A percentile compares a stretch with the other conserved stretches of the same genome.
phyloP scores from a whole-genome alignment of 2,797 vertebrate species.

The Dromococcyx pavoninus region DNA sequence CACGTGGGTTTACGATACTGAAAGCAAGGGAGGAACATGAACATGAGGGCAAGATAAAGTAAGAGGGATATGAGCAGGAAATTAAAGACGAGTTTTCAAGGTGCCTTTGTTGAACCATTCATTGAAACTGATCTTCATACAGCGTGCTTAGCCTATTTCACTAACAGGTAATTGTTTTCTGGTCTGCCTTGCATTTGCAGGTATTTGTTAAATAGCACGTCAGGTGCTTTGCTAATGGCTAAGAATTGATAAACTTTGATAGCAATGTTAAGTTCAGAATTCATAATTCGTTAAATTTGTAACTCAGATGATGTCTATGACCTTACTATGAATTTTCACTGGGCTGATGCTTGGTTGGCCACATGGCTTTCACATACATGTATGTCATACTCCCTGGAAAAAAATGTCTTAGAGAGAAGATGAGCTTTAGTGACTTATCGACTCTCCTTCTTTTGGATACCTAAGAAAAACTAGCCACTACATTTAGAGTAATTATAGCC shows the following conservation, averaged over 20 bases:
- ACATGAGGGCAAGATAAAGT: background rate
- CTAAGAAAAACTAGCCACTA: background rate
- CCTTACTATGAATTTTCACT: background rate
- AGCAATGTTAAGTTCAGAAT: background rate
- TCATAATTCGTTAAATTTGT: background rate
- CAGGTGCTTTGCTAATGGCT: background rate
- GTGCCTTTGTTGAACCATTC: background rate
- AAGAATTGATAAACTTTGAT: background rate
- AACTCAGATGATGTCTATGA: background rate
- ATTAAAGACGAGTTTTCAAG: background rate
- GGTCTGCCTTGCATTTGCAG: background rate
- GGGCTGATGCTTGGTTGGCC: background rate
- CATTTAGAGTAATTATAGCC: background rate
- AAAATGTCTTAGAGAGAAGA: background rate
- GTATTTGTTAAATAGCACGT: background rate
- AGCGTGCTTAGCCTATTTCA: background rate
- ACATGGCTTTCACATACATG: background rate
- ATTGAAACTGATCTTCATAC: background rate
- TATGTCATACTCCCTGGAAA: background rate
- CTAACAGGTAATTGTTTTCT: background rate
- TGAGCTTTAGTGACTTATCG: background rate
- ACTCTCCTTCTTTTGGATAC: background rate
- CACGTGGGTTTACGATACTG: background rate
- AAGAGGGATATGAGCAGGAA: background rate
- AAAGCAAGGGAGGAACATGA: background rate